phyloP scores from a whole-genome alignment of 2,888 invertebrate species.

The Stegana nigrithorax region DNA sequence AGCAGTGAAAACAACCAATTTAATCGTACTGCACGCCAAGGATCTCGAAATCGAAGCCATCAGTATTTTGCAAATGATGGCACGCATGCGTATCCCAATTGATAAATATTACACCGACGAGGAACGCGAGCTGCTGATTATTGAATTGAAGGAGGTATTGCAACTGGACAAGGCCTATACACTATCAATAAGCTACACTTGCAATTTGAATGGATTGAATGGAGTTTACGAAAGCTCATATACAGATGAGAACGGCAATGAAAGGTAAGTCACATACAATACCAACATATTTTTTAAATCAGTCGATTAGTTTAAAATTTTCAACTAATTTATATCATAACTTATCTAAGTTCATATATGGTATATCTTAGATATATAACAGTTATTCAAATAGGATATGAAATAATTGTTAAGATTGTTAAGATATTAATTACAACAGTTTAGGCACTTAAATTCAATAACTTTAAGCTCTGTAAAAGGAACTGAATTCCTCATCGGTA shows the following conservation, averaged over 20 bases:
- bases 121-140: constrained; percentile 67
- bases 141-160: constrained; percentile 65
- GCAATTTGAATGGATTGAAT: constrained; percentile 76
- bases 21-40: constrained; percentile 60
- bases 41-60: constrained; percentile 49
- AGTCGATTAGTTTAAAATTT: no score
- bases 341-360: no score
- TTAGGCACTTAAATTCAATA: no score
- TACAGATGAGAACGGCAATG: constrained; percentile 58
- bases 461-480: no score
- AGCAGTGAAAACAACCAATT: constrained; percentile 46
- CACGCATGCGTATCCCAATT: constrained; percentile 58
- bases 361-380: no score
- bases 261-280: constrained; percentile 68
- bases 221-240: constrained; percentile 81
- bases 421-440: no score
- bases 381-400: no score
- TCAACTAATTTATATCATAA: no score
- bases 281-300: no score
- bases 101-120: constrained; percentile 49
- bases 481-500: no score
- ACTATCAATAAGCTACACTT: constrained; percentile 74
- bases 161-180: constrained; percentile 67
- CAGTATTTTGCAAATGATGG: constrained; percentile 60
- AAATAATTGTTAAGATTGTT: no score